These are phyloP conservation scores for Eremobia ochroleuca DNA, from an alignment of 2,888 invertebrate genomes.

Conservation along the genomic window DNA sequence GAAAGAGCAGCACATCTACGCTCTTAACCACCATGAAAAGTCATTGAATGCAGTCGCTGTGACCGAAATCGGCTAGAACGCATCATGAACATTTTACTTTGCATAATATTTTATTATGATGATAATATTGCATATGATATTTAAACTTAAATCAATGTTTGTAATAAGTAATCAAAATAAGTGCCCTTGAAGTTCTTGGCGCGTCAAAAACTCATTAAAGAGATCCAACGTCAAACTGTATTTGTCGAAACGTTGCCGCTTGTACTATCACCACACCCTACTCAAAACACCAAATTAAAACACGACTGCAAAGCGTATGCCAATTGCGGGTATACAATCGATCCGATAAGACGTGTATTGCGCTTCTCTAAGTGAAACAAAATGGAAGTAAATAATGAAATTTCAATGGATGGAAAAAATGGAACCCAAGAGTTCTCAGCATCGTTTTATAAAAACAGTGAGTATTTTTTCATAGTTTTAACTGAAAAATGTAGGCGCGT, in stretches of 20 bases:
- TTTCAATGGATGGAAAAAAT: constrained; percentile 19
- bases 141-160: no score
- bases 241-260: constrained; percentile 25
- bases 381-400: constrained; percentile 34
- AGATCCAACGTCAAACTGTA: no score
- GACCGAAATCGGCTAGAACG: neutral
- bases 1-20: no score
- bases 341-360: constrained; percentile 38
- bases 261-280: constrained; percentile 9
- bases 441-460: constrained; percentile 31
- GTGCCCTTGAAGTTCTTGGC: neutral
- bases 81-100: neutral
- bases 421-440: constrained; percentile 3
- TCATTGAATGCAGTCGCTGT: neutral
- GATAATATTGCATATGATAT: no score
- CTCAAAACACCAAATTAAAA: constrained; percentile 20
- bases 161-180: neutral
- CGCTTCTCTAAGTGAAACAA: neutral
- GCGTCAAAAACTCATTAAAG: no score
- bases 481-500: neutral
- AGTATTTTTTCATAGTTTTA: constrained; percentile 1
- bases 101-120: neutral
- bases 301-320: neutral
- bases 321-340: constrained; percentile 35
- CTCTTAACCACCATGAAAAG: no score